Conservation (phyloP, 2,888 invertebrate species). For the Masnerella sp. region DNA sequence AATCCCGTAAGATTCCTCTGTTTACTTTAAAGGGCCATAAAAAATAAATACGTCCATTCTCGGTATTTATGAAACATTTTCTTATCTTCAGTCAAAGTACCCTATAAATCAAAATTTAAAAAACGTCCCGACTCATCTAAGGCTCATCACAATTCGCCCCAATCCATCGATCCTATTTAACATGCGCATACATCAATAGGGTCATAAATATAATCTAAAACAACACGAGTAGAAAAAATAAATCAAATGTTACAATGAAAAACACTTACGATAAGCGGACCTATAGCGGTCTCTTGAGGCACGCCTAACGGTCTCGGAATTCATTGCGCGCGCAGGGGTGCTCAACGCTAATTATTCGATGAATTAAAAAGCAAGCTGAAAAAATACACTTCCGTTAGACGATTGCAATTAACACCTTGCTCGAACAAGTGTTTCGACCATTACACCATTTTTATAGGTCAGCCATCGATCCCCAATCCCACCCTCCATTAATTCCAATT, state of each 20-base stretch:
- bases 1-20: too few relatives aligned
- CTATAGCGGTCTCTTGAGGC: constrained; percentile 60
- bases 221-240: constrained; percentile 31
- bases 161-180: constrained; percentile 6
- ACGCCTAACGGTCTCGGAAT: constrained; percentile 62
- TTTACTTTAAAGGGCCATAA: too few relatives aligned
- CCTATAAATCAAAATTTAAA: too few relatives aligned
- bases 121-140: neutral
- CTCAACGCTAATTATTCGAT: constrained; percentile 57
- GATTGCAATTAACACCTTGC: constrained; percentile 26
- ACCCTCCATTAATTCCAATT: neutral
- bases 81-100: too few relatives aligned
- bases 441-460: constrained; percentile 15
- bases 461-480: too few relatives aligned
- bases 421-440: constrained; percentile 12
- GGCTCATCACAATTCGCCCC: neutral
- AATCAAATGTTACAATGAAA: constrained; percentile 54
- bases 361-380: constrained; percentile 27
- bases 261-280: constrained; percentile 57
- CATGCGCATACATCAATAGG: constrained; percentile 25
- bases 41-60: too few relatives aligned
- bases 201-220: constrained; percentile 12
- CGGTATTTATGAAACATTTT: too few relatives aligned
- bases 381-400: constrained; percentile 20
- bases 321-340: constrained; percentile 60